Base-by-base conservation (phyloP, 2,797 vertebrate species). In the Scomberomorus guttatus region DNA sequence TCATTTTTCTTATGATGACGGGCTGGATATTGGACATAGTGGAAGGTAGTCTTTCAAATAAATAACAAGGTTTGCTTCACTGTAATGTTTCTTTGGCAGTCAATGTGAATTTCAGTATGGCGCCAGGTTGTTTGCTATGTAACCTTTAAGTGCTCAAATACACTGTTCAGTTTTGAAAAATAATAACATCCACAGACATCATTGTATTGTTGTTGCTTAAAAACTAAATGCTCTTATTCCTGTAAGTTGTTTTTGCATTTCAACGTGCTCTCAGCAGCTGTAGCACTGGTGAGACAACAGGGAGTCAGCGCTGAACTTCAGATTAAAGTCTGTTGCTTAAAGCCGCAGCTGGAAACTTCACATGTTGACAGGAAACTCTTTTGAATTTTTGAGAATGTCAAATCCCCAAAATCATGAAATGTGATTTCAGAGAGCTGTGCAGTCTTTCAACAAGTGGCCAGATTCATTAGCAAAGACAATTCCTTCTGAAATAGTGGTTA, bases 361-460 rank as follows among this genome's bases (percentile, higher is more conserved):
- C 25, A 81, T 29, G 48, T 55, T 81, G 72, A 82, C 59, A 79
- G 58, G 67, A 84, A 86, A 74, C 42, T 58, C 67, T 73, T 69
- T 75, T 58, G 54, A 86, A 79, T 79, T 77, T 77, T 55, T 9
- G 17, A 74, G 72, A 82, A 81, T 66, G 71, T 85, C 51, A 80
- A 76, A 87, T 79, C 56, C n/a, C 60, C n/a, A 84, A 42, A 77
- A 85, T 90, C 71, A 73, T 65, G 5, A 74, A 80, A 60, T 73
- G 65, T 48, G 82, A 82, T 87, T 86, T 87, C 64, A 82, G 79
- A 71, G 76, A 71, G 57, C 27, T 46, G n/a, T 39, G 37, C n/a
- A 29, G 52, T 25, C 13, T 54, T 85, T 81, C 24, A 73, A 81
- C 75, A 58, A 56, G 24, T n/a, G 52, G 34, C 17, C 44, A 34